Evolutionary conservation across 2,113 vertebrate species (phyloP).

Genomic region (Bos indicus): DNA sequence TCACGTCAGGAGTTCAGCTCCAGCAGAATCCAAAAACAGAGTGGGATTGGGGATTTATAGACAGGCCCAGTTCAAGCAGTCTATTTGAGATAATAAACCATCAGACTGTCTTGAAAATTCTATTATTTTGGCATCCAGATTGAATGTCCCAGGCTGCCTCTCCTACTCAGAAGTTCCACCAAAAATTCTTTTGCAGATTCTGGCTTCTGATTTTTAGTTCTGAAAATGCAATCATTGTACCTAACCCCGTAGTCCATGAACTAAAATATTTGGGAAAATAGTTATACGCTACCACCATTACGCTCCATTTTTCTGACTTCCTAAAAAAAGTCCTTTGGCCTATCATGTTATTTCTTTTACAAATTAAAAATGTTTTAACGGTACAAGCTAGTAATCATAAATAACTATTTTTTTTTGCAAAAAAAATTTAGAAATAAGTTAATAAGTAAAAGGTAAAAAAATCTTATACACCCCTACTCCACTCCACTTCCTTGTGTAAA

Average conservation of each 20-base stretch:
- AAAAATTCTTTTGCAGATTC: constrained; percentile 19
- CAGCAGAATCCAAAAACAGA: background rate
- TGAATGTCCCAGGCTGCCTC: background rate
- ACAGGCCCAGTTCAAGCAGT: background rate
- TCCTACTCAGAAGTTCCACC: background rate
- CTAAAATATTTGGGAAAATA: background rate
- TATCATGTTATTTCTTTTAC: background rate
- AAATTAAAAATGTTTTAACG: background rate
- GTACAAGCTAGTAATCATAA: background rate
- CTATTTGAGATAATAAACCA: background rate
- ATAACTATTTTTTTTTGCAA: background rate
- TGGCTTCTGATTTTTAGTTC: background rate
- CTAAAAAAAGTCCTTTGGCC: background rate
- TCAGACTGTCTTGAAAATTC: background rate
- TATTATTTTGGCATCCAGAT: background rate
- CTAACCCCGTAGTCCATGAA: background rate
- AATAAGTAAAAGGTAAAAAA: constrained; percentile 1
- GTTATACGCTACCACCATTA: background rate
- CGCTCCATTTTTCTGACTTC: background rate
- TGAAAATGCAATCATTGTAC: constrained; percentile 9
- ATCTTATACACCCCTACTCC: background rate
- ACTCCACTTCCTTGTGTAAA: background rate
- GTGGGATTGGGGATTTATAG: background rate
- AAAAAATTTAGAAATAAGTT: background rate
- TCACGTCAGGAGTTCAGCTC: background rate